A percentile compares a stretch with the other conserved stretches of the same genome.
Conservation (phyloP, 92 coral and sea anemone species). For the Ricordea florida region DNA sequence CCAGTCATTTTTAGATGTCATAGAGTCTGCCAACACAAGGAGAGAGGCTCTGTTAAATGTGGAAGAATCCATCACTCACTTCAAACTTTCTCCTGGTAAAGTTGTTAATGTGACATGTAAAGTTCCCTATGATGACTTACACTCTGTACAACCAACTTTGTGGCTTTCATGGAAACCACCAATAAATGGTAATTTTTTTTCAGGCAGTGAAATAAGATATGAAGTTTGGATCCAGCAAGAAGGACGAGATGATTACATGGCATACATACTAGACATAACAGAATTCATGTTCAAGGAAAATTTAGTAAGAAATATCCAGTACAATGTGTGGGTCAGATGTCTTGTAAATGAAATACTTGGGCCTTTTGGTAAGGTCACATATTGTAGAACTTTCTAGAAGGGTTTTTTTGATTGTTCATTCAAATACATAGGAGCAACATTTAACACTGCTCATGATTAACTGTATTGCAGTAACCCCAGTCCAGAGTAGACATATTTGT, state of each 20-base stretch:
- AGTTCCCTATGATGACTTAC: not conserved
- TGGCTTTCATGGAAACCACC: constrained; percentile 85
- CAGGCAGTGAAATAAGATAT: constrained; percentile 38
- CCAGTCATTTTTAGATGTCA: constrained; percentile 56
- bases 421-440: too few relatives aligned
- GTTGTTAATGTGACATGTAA: constrained; percentile 75
- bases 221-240: constrained; percentile 94
- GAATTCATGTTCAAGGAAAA: constrained; percentile 72
- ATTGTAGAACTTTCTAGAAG: constrained; percentile 53
- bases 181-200: constrained; percentile 57
- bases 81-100: constrained; percentile 67
- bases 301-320: constrained; percentile 48
- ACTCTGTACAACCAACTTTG: constrained; percentile 41
- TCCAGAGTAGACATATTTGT: too few relatives aligned
- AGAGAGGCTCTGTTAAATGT: constrained; percentile 5
- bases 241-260: constrained; percentile 64
- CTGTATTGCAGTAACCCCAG: not conserved
- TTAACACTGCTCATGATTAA: too few relatives aligned
- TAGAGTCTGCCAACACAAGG: constrained; percentile 31
- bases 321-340: constrained; percentile 88
- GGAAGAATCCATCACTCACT: not conserved
- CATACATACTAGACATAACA: constrained; percentile 67
- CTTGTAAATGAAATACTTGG: constrained; percentile 50
- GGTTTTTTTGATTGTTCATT: too few relatives aligned
- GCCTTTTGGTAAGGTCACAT: constrained; percentile 70